Evolutionary conservation across 2,113 vertebrate species (phyloP), one percentile per base, ranked within the genome.

Genomic region (Megalops atlanticus): DNA sequence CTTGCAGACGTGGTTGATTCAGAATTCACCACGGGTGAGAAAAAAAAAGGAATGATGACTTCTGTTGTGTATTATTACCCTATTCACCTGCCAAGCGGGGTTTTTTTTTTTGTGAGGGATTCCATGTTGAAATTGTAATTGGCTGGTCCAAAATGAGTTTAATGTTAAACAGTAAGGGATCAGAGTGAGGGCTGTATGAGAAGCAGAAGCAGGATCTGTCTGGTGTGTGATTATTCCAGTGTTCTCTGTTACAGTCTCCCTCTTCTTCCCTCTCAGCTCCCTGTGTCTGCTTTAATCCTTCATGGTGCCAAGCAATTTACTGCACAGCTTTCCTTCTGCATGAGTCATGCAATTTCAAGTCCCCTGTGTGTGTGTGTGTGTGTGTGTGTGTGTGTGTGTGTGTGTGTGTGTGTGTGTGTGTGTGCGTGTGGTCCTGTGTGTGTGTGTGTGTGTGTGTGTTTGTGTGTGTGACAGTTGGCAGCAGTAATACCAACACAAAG

Each of bases 281-380:
- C 72, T 21, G 43, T 21, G 43, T 47, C 74, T 45, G 47, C 54
- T 38, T 68, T 76, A 82, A 82, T 82, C 68, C 16, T 70, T 78
- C 33, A 38, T 79, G 36, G 38, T 45, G 74, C 79, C 45, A 47
- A 79, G 77, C 33, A 79, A 76, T 76, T 84, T 58, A 75, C 72
- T 81, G 35, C 77, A 54, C 64, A 47, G 64, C 80, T 79, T 54
- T 52, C 38, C 41, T 54, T 76, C 52, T 33, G 64, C 36, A 77
- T 80, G 78, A 82, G 73, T 83, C 70, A 76, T 77, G 72, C 58
- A 27, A 80, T 71, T 84, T 79, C 41, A 78, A 71, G 39, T 52
- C 58, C 74, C 36, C 31, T 39, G 68, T 27, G 69, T 71, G 41
- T 52, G 68, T 47, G 41, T 36, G 74, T 52, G 41, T 18, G 43